A percentile compares a stretch with the other conserved stretches of the same genome.
Conservation (phyloP, 1,140 invertebrate genomes). For the Ceratina japonica region DNA sequence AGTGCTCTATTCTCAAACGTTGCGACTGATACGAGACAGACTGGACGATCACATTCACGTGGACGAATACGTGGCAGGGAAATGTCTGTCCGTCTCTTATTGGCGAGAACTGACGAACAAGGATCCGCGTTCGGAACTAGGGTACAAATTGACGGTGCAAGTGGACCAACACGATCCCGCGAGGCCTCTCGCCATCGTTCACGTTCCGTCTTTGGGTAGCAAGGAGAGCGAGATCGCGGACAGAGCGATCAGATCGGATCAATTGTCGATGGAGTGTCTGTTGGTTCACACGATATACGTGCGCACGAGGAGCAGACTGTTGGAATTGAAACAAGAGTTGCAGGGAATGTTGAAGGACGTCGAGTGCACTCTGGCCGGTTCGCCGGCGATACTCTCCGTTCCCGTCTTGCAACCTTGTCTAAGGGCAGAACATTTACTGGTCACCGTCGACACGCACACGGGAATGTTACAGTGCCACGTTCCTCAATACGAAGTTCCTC, state of each 20-base stretch:
- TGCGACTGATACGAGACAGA: slow-evolving; percentile 91
- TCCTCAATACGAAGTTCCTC: slow-evolving; percentile 91
- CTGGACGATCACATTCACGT: slow-evolving; percentile 94
- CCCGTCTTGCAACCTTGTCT: slow-evolving; percentile 93
- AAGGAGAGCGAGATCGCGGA: slow-evolving; percentile 89
- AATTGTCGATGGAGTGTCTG: slow-evolving; percentile 95
- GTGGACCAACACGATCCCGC: slow-evolving; percentile 91
- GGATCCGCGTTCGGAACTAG: slow-evolving; percentile 90
- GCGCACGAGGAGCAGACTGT: slow-evolving; percentile 89
- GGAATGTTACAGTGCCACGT: slow-evolving; percentile 94
- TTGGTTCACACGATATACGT: slow-evolving; percentile 99
- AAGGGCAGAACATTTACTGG: slow-evolving; percentile 92
- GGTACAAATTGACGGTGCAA: slow-evolving; percentile 93
- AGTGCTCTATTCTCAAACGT: slow-evolving; percentile 96
- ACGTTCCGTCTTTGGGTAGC: slow-evolving; percentile 90
- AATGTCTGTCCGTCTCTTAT: slow-evolving; percentile 94
- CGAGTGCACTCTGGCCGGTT: slow-evolving; percentile 87
- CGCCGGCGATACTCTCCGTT: slow-evolving; percentile 93
- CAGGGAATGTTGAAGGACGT: slow-evolving; percentile 86
- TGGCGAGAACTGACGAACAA: slow-evolving; percentile 87
- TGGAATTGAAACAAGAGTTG: slow-evolving; percentile 90
- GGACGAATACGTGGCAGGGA: slow-evolving; percentile 95
- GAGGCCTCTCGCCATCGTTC: slow-evolving; percentile 90
- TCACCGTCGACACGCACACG: slow-evolving; percentile 96
- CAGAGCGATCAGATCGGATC: slow-evolving; percentile 90